Conservation (phyloP, 2,797 vertebrate species). For the Spinibarbus caldwelli region DNA sequence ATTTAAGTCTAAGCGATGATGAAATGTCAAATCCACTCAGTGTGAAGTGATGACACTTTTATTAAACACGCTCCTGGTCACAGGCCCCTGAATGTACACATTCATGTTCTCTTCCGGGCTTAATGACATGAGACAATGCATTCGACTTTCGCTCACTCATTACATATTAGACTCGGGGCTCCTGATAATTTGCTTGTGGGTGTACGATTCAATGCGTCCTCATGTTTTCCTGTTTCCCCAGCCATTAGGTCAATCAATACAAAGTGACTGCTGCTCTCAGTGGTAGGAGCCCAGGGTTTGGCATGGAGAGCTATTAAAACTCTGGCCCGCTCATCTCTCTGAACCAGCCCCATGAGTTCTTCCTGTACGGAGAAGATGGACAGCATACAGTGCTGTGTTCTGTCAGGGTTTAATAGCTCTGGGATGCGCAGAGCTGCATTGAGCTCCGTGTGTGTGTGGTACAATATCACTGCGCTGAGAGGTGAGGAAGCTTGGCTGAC, state of each 20-base stretch:
- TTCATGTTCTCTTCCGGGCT: slow-evolving; percentile 9
- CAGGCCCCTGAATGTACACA: slow-evolving; percentile 28
- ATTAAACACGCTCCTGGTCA: slow-evolving; percentile 38
- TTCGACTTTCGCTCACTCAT: slow-evolving; percentile 27
- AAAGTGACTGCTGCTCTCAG: slow-evolving; percentile 41
- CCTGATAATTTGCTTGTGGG: slow-evolving; percentile 19
- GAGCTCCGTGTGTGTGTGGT: slow-evolving; percentile 33
- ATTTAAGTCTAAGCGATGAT: slow-evolving; percentile 48
- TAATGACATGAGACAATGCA: slow-evolving; percentile 39
- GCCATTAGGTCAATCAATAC: slow-evolving; percentile 44
- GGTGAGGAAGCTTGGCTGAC: slow-evolving; percentile 37
- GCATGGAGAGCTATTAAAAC: slow-evolving; percentile 64
- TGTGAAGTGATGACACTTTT: slow-evolving; percentile 49
- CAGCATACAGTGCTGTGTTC: slow-evolving; percentile 56
- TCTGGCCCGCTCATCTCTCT: slow-evolving; percentile 44
- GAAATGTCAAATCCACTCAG: slow-evolving; percentile 45
- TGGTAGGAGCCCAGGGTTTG: slow-evolving; percentile 48
- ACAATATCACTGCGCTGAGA: slow-evolving; percentile 46
- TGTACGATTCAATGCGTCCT: neutral
- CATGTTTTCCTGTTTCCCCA: slow-evolving; percentile 9
- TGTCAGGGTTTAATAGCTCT: slow-evolving; percentile 69
- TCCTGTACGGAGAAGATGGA: slow-evolving; percentile 62
- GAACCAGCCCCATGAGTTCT: slow-evolving; percentile 53
- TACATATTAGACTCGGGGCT: slow-evolving; percentile 15
- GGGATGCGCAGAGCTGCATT: slow-evolving; percentile 53